phyloP scores from a whole-genome alignment of 2,888 invertebrate genomes.

The Listrodromus nycthemerus region DNA sequence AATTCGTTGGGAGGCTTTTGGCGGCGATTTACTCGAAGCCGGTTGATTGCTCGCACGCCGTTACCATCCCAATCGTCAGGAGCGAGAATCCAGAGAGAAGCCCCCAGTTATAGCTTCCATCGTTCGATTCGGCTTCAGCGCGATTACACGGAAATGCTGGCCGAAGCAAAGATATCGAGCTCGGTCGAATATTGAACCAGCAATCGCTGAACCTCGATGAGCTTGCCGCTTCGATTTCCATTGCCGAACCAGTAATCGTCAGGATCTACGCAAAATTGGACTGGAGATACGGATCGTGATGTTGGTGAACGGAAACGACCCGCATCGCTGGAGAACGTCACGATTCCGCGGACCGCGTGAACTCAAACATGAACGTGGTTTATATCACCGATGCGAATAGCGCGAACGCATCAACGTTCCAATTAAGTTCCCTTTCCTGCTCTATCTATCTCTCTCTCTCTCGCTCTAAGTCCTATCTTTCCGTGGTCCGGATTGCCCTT shows the following conservation, averaged over 20 bases:
- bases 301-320: conserved; percentile 24
- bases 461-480: not conserved
- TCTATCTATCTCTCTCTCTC: conserved; percentile 19
- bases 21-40: conserved; percentile 6
- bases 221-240: conserved; percentile 45
- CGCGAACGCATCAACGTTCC: conserved; percentile 22
- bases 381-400: conserved; percentile 9
- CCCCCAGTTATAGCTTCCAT: not conserved
- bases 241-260: conserved; percentile 45
- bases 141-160: conserved; percentile 13
- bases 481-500: conserved; percentile 3
- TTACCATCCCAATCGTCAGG: conserved; percentile 17
- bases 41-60: conserved; percentile 1
- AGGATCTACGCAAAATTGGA: conserved; percentile 31
- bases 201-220: conserved; percentile 43
- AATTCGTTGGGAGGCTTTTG: not conserved
- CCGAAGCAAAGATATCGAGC: conserved; percentile 11
- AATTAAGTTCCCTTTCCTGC: conserved; percentile 33
- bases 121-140: conserved; percentile 3
- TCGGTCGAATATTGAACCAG: conserved; percentile 2
- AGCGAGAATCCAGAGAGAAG: not conserved
- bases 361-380: conserved; percentile 24
- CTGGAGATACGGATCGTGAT: conserved; percentile 41
- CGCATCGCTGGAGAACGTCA: conserved; percentile 9
- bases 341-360: not conserved